Conservation (phyloP, 1,140 invertebrate genomes). For the Drosophila littoralis region DNA sequence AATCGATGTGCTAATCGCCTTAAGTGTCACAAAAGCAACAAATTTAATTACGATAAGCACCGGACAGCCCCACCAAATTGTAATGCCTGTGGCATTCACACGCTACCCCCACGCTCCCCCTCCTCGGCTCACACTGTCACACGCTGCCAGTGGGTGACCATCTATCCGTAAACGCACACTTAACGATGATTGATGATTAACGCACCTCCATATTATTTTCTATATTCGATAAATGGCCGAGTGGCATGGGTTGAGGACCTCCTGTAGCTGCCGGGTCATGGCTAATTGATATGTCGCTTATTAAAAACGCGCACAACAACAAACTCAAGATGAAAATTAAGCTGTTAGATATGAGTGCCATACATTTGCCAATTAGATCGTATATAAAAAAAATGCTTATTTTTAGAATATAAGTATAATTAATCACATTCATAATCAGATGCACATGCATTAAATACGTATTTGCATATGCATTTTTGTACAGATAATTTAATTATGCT, state of each 20-base stretch:
- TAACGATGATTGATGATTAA: constrained; percentile 55
- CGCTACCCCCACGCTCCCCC: background rate
- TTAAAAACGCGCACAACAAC: constrained; percentile 20
- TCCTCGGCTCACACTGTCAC: background rate
- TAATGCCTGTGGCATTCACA: constrained; percentile 18
- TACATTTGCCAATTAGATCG: no score
- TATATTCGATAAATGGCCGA: background rate
- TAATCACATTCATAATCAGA: no score
- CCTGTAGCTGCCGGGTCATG: constrained; percentile 17
- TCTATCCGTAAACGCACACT: constrained; percentile 38
- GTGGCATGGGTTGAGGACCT: background rate
- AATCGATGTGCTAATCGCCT: constrained; percentile 49
- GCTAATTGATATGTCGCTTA: constrained; percentile 40
- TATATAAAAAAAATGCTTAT: no score
- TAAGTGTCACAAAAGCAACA: constrained; percentile 57
- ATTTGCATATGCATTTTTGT: no score
- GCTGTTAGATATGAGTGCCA: background rate
- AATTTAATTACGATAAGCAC: constrained; percentile 55
- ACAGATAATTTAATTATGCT: no score
- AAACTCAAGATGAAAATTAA: background rate
- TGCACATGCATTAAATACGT: no score
- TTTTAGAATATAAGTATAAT: no score
- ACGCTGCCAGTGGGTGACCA: no score
- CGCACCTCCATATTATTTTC: constrained; percentile 15
- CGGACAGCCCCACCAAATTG: constrained; percentile 20